Evolutionary conservation across 2,888 invertebrate species (phyloP).

Genomic region (Tigriopus californicus): DNA sequence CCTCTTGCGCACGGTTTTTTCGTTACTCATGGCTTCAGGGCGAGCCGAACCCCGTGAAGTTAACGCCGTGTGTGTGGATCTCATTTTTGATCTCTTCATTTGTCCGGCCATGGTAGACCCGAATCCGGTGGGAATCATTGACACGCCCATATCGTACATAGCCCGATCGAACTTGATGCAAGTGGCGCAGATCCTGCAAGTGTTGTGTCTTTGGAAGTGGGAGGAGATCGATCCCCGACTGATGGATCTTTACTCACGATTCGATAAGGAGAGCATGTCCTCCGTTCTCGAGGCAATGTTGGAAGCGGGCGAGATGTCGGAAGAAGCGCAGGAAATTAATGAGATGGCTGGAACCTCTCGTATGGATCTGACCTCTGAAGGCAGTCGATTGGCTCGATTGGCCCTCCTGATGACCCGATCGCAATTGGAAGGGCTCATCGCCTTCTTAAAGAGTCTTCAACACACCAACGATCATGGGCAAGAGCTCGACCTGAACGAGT

Average conservation of each 20-base stretch:
- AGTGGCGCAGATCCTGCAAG: constrained; percentile 80
- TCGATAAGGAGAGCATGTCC: constrained; percentile 56
- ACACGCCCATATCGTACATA: constrained; percentile 72
- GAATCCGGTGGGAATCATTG: constrained; percentile 80
- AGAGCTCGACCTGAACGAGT: constrained; percentile 24
- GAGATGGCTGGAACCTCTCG: neutral
- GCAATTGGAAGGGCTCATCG: neutral
- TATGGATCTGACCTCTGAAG: neutral
- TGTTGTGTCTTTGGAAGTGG: constrained; percentile 63
- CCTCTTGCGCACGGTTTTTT: constrained; percentile 70
- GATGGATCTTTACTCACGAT: constrained; percentile 53
- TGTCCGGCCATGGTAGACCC: constrained; percentile 94
- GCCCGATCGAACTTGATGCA: constrained; percentile 57
- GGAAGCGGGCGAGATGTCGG: constrained; percentile 27
- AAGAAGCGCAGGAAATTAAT: neutral
- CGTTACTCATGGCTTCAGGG: constrained; percentile 38
- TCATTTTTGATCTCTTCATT: constrained; percentile 79
- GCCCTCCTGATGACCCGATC: constrained; percentile 43
- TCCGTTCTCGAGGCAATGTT: constrained; percentile 53
- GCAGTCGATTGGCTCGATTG: neutral
- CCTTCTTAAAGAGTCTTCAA: neutral
- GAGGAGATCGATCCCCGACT: constrained; percentile 55
- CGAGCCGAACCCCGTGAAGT: constrained; percentile 34
- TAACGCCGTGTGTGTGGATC: constrained; percentile 60
- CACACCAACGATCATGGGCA: neutral